Base-by-base conservation (phyloP, 2,888 invertebrate genomes). In the Merodon equestris region DNA sequence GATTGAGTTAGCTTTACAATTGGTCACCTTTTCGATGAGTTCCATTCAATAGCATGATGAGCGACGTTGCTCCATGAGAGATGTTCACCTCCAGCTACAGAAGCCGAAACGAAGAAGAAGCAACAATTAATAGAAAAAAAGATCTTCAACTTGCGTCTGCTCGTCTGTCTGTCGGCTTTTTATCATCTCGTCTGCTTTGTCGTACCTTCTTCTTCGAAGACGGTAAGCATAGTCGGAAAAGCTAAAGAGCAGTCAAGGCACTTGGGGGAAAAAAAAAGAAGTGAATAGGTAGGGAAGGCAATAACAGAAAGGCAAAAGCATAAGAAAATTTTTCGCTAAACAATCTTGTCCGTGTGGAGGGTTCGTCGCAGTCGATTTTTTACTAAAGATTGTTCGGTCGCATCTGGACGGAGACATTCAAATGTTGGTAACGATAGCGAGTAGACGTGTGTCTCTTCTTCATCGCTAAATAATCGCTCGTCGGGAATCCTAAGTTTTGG, bases 381-480 rank as follows among this genome's bases (percentile, higher is more conserved):
- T 85, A 85, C 87, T 87, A 87, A 87, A 87, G 88, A 86, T 87
- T 86, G 87, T 85, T 85, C 86, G 86, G 86, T 85, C 84, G 84
- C 85, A 86, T 86, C 86, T 85, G 85, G 86, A 85, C 86, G 85
- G 87, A 87, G 87, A 86, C 88, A 88, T 88, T 88, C 88, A 87
- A 87, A 88, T 87, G 87, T 87, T 87, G 87, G 86, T 88, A 87
- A 86, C 88, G 88, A 86, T 86, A 86, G 87, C 85, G 88, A 85
- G 85, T 87, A 88, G 88, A 88, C 88, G 88, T 87, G 27, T 27
- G 81, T 84, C 84, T 84, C 84, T 83, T 82, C 84, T 83, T 84
- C 83, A 83, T 83, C 81, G 84, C 82, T 85, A 27, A 27, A 27
- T 27, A 27, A 27, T n/a, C 27, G 27, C 27, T 27, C n/a, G 27